A percentile compares a stretch with the other conserved stretches of the same genome.
Conservation (phyloP, 2,113 vertebrate genomes). For the Myotis davidii region DNA sequence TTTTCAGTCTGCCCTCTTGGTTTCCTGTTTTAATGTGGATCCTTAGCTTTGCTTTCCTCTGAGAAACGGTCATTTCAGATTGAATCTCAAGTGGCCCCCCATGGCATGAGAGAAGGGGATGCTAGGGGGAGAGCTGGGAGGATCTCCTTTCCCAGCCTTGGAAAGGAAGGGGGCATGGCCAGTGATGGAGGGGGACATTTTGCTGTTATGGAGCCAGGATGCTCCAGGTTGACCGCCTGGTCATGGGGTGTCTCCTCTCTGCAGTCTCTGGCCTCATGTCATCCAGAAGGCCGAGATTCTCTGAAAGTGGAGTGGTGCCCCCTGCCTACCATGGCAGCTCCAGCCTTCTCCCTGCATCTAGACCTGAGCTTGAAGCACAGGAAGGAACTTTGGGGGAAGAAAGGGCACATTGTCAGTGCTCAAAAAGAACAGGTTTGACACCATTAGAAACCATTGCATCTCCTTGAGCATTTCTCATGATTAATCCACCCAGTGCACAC, state of each 20-base stretch:
- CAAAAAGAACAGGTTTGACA: background rate
- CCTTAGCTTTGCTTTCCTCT: background rate
- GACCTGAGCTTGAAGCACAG: background rate
- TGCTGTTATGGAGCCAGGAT: background rate
- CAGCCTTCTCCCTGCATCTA: background rate
- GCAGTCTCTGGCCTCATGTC: background rate
- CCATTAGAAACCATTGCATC: background rate
- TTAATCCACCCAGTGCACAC: background rate
- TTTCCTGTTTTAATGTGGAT: background rate
- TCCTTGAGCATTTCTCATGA: background rate
- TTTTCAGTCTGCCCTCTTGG: background rate
- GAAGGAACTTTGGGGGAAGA: background rate
- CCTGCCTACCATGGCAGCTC: background rate
- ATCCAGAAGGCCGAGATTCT: conserved; percentile 63
- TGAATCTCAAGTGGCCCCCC: background rate
- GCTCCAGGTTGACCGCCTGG: background rate
- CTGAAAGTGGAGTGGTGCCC: conserved; percentile 8
- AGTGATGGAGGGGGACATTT: background rate
- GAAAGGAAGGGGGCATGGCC: background rate
- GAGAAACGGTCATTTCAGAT: background rate
- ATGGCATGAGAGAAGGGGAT: background rate
- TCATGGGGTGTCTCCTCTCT: background rate
- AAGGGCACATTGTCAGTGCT: background rate
- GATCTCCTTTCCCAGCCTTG: background rate
- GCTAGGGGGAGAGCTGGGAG: background rate